phyloP scores from a whole-genome alignment of 1,140 invertebrate genomes.

The Phymorhynchus buccinoides region DNA sequence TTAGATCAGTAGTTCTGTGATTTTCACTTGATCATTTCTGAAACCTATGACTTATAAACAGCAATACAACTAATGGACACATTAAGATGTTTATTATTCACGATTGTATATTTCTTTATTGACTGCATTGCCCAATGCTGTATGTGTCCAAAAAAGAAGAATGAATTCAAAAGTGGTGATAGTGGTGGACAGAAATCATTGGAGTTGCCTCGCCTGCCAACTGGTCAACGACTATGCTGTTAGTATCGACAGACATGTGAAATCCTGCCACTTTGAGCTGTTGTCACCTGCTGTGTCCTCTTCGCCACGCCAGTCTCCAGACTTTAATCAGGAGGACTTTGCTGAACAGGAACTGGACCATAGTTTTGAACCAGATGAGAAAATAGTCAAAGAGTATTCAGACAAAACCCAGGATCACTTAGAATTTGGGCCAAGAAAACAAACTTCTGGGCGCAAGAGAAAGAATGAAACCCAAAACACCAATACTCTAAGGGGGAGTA shows the following conservation, averaged over 20 bases:
- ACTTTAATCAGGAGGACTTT: not conserved
- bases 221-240: not conserved
- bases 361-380: not conserved
- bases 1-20: too few species aligned
- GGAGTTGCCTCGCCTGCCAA: not conserved
- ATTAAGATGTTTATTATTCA: not conserved
- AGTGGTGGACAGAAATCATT: not conserved
- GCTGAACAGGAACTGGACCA: not conserved
- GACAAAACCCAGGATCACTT: not conserved
- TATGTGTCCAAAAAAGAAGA: not conserved
- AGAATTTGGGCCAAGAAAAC: not conserved
- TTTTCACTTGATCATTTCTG: too few species aligned
- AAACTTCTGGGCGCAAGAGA: not conserved
- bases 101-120: too few species aligned
- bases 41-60: too few species aligned
- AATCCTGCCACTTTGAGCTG: not conserved
- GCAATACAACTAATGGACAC: too few species aligned
- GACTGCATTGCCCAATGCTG: not conserved
- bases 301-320: not conserved
- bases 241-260: not conserved
- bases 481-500: not conserved
- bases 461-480: not conserved
- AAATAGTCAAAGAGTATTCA: not conserved
- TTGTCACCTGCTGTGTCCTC: not conserved
- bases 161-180: conserved; percentile 15